A percentile compares a stretch with the other conserved stretches of the same genome.
Conservation (phyloP, 2,888 invertebrate species). For the Nephrotoma appendiculata region DNA sequence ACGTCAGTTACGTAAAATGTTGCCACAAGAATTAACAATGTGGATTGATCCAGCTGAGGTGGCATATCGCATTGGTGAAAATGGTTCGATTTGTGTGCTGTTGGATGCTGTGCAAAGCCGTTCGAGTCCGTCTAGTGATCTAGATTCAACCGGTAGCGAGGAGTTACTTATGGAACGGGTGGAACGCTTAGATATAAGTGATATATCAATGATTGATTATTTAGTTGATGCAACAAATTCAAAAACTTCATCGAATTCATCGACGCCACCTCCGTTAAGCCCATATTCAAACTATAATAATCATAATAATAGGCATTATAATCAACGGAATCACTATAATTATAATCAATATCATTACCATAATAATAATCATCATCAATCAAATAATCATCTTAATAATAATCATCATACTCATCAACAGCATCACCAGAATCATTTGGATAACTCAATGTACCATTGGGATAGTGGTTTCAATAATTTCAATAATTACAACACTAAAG, state of each 20-base stretch:
- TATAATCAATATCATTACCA: conserved; percentile 2
- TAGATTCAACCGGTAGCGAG: conserved; percentile 10
- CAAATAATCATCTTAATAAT: background rate
- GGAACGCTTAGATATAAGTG: conserved; percentile 6
- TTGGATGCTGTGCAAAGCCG: conserved; percentile 25
- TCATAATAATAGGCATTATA: conserved; percentile 1
- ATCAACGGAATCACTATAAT: background rate
- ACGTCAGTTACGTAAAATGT: conserved; percentile 35
- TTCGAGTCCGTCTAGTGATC: conserved; percentile 10
- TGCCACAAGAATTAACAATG: conserved; percentile 57
- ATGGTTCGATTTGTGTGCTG: conserved; percentile 45
- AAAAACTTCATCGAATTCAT: conserved; percentile 1
- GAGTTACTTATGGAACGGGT: conserved; percentile 9
- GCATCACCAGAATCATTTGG: background rate
- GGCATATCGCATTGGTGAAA: conserved; percentile 47
- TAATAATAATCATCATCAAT: conserved; percentile 1
- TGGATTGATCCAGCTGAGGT: conserved; percentile 67
- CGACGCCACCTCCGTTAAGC: conserved; percentile 2
- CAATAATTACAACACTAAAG: conserved; percentile 8
- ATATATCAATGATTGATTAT: conserved; percentile 1
- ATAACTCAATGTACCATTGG: conserved; percentile 4
- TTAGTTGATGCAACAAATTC: background rate
- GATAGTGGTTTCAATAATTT: conserved; percentile 5
- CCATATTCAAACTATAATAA: conserved; percentile 4
- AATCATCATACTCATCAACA: background rate